A percentile compares a stretch with the other conserved stretches of the same genome.
Evolutionary conservation across 1,140 invertebrate species (phyloP).

Genomic region (Grapholita molesta): DNA sequence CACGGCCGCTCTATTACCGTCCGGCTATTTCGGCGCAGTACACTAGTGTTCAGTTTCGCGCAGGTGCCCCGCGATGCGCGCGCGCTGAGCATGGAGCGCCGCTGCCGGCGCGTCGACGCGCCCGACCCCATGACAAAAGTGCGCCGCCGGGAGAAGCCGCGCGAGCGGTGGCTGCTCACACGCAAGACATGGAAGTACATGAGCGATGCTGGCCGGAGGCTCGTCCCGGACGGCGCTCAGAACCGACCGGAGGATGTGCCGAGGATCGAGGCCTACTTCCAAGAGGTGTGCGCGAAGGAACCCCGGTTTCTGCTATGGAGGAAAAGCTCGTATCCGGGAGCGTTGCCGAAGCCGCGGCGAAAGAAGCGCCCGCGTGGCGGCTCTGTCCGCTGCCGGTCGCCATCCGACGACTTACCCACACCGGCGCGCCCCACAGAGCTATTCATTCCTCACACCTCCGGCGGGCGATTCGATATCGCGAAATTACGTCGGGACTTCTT

Average conservation of each 20-base stretch:
- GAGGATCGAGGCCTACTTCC: constrained; percentile 90
- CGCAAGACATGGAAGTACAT: constrained; percentile 94
- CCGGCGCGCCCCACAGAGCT: constrained; percentile 71
- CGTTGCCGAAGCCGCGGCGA: constrained; percentile 78
- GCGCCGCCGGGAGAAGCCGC: constrained; percentile 79
- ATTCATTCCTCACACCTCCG: constrained; percentile 74
- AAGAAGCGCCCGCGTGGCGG: constrained; percentile 80
- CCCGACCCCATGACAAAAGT: constrained; percentile 73
- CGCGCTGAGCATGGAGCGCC: constrained; percentile 66
- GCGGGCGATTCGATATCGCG: constrained; percentile 82
- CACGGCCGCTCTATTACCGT: constrained; percentile 72
- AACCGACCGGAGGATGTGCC: constrained; percentile 86
- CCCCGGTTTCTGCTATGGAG: constrained; percentile 89
- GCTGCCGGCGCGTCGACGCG: constrained; percentile 48
- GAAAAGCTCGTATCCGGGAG: constrained; percentile 88
- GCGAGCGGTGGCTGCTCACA: constrained; percentile 91
- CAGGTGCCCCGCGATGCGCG: constrained; percentile 55
- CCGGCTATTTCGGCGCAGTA: constrained; percentile 72
- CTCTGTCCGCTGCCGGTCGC: constrained; percentile 81
- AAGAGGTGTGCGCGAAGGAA: constrained; percentile 87
- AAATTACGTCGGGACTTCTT: constrained; percentile 83
- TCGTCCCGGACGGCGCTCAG: constrained; percentile 87
- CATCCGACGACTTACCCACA: constrained; percentile 79
- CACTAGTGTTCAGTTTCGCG: constrained; percentile 65
- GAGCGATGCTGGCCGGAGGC: constrained; percentile 90